These are phyloP conservation scores for Callosobruchus maculatus DNA, from an alignment of 2,888 invertebrate genomes.

Conservation along the genomic window DNA sequence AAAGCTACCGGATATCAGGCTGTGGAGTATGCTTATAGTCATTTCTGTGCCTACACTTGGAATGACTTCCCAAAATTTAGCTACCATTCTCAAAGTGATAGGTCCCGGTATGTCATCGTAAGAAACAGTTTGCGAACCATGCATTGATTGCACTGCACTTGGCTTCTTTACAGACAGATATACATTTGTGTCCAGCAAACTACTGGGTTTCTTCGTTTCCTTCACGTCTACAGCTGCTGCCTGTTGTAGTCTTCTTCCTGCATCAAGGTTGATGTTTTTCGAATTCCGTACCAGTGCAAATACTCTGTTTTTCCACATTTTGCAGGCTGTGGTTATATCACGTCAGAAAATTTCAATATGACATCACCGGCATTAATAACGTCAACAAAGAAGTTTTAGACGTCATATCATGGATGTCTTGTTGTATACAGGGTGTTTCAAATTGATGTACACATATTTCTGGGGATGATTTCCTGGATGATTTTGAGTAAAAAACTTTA, in stretches of 20 bases:
- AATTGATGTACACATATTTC: too few relatives aligned
- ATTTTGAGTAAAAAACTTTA: too few relatives aligned
- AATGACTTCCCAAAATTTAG: constrained; percentile 58
- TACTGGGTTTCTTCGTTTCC: background rate
- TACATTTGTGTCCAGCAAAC: background rate
- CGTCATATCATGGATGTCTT: background rate
- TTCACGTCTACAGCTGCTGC: background rate
- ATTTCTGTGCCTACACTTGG: constrained; percentile 62
- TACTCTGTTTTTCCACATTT: background rate
- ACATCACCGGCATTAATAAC: too few relatives aligned
- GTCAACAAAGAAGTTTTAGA: too few relatives aligned
- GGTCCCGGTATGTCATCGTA: constrained; percentile 68
- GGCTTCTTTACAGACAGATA: background rate
- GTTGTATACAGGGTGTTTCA: too few relatives aligned
- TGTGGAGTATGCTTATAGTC: constrained; percentile 53
- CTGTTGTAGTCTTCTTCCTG: background rate
- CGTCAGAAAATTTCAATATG: background rate
- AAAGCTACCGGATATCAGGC: constrained; percentile 54
- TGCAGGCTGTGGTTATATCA: background rate
- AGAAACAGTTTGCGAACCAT: constrained; percentile 27
- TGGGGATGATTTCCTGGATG: too few relatives aligned
- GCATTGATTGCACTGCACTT: background rate
- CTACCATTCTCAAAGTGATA: constrained; percentile 54
- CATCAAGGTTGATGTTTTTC: background rate
- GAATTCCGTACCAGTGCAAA: background rate